Evolutionary conservation across 2,113 vertebrate species (phyloP), one percentile per base, ranked within the genome.

Genomic region (Oncorhynchus clarkii): DNA sequence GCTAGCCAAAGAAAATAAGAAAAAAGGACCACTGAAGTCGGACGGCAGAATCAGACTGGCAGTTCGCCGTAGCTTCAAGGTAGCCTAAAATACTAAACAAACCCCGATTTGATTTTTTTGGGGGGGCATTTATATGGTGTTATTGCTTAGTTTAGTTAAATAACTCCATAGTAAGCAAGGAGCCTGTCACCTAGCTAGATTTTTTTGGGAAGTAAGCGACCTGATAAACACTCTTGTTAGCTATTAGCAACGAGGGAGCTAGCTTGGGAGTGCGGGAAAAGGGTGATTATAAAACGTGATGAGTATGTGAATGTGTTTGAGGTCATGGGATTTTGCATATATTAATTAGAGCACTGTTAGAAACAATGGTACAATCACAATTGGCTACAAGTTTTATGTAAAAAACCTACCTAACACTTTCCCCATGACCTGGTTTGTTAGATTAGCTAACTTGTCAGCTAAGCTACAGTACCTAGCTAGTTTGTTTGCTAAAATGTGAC

Each of bases 181-280:
- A 62, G n/a, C 59, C 13, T n/a, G 59, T 62, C 27, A 66, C 81
- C 82, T 85, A 88, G 77, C 71, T 85, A 69, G 74, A 78, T 86
- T 87, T 27, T 27, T 27, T 86, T 88, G 89, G 88, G 87, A 91
- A 88, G 88, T 89, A 86, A 86, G 72, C 87, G 80, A 84, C 82
- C 82, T 84, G 85, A 92, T 88, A 88, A 88, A 91, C 88, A 74
- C 75, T 75, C 72, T 62, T 45, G 78, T 68, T 34, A 39, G 20
- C 18, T 18, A 45, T 68, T 68, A 68, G 67, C 67, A 68, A 68
- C 67, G 31, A 68, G 67, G 67, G 14, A 68, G 68, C n/a, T 70
- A 48, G 68, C 18, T 49, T 49, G 22, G 65, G 68, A 70, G 68
- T 70, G 68, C 68, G 68, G 68, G 68, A 70, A 70, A 70, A 49